A percentile compares a stretch with the other conserved stretches of the same genome.
Evolutionary conservation across 2,888 invertebrate species (phyloP).

Genomic region (Ormyrus pomaceus): DNA sequence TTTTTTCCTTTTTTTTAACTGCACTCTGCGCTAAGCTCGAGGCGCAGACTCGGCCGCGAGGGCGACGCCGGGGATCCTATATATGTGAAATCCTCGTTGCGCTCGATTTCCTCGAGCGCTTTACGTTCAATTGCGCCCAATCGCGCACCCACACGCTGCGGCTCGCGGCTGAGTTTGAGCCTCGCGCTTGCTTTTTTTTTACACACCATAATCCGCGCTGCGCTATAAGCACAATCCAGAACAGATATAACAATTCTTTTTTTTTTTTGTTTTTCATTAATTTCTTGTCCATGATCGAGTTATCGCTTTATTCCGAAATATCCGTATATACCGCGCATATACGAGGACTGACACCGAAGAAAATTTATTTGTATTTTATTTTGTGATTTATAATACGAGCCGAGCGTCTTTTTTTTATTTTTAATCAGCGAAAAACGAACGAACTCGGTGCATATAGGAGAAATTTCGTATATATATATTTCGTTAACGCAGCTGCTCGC

Average conservation of each 20-base stretch:
- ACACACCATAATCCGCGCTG: conserved; percentile 55
- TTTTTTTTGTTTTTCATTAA: conserved; percentile 1
- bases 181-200: conserved; percentile 4
- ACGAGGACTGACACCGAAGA: conserved; percentile 48
- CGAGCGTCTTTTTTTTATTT: conserved; percentile 56
- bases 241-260: conserved; percentile 55
- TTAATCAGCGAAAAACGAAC: conserved; percentile 58
- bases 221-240: conserved; percentile 57
- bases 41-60: no score
- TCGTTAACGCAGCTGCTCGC: conserved; percentile 63
- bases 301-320: conserved; percentile 18
- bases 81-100: no score
- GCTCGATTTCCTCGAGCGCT: no score
- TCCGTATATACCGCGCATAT: conserved; percentile 16
- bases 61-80: no score
- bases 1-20: conserved; percentile 47
- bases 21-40: conserved; percentile 21
- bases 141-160: no score
- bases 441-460: conserved; percentile 40
- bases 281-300: conserved; percentile 22
- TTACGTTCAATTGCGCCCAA: no score
- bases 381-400: conserved; percentile 46
- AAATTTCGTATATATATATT: conserved; percentile 48
- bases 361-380: conserved; percentile 58
- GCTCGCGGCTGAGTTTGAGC: no score